phyloP scores from a whole-genome alignment of 2,797 vertebrate genomes.

The Malurus leucopterus region DNA sequence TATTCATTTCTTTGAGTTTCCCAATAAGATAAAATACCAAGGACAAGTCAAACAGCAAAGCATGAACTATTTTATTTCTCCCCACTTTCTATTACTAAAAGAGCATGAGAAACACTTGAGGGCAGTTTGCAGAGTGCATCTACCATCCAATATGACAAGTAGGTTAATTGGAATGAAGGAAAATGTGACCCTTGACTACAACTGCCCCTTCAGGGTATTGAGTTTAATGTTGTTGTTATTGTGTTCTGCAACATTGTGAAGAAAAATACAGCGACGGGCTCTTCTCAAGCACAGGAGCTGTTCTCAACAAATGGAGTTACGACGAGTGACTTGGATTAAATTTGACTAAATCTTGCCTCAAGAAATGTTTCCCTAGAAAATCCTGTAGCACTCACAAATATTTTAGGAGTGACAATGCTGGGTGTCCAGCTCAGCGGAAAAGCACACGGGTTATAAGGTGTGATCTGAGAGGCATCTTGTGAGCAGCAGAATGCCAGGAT shows the following conservation, averaged over 20 bases:
- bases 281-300: slow-evolving; percentile 25
- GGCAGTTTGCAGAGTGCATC: slow-evolving; percentile 41
- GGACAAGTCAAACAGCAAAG: slow-evolving; percentile 38
- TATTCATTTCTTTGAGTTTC: slow-evolving; percentile 3
- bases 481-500: neutral
- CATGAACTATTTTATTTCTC: slow-evolving; percentile 45
- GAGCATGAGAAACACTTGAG: slow-evolving; percentile 61
- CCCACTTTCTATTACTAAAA: slow-evolving; percentile 52
- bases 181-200: slow-evolving; percentile 65
- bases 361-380: slow-evolving; percentile 61
- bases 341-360: slow-evolving; percentile 55
- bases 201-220: slow-evolving; percentile 57
- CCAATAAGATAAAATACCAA: slow-evolving; percentile 27
- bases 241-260: slow-evolving; percentile 46
- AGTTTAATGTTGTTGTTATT: slow-evolving; percentile 66
- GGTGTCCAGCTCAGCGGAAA: slow-evolving; percentile 29
- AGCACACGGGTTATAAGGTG: neutral
- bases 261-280: slow-evolving; percentile 14
- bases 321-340: slow-evolving; percentile 46
- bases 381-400: slow-evolving; percentile 50
- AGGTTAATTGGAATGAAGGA: slow-evolving; percentile 69
- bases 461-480: neutral
- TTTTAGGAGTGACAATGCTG: slow-evolving; percentile 33
- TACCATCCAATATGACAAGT: slow-evolving; percentile 63
- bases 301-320: slow-evolving; percentile 45